Evolutionary conservation across 2,888 invertebrate genomes (phyloP).

Genomic region (Limnephilus auricula): DNA sequence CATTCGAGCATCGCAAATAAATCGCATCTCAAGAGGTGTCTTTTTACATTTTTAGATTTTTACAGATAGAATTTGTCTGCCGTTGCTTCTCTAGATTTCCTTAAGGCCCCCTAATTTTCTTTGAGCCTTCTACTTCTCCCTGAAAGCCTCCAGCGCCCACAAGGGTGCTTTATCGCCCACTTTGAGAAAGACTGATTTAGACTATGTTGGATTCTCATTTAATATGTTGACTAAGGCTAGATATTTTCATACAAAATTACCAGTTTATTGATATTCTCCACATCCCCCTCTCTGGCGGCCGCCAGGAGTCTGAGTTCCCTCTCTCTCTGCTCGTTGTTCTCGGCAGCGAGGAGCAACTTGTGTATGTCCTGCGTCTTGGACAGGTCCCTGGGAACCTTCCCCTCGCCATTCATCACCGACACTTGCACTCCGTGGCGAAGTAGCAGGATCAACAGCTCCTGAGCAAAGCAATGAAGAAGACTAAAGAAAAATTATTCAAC

Average conservation of each 20-base stretch:
- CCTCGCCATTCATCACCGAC: conserved; percentile 81
- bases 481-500: conserved; percentile 13
- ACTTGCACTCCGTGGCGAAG: conserved; percentile 81
- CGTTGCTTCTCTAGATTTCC: no score
- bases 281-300: conserved; percentile 80
- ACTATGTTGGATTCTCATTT: not conserved
- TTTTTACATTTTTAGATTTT: no score
- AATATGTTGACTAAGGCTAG: not conserved
- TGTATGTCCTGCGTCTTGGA: conserved; percentile 78
- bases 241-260: conserved; percentile 69
- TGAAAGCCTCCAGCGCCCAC: no score
- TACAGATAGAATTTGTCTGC: no score
- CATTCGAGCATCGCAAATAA: no score
- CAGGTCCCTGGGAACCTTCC: conserved; percentile 78
- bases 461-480: conserved; percentile 60
- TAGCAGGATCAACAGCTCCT: conserved; percentile 81
- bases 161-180: no score
- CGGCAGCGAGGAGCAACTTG: conserved; percentile 79
- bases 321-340: conserved; percentile 77
- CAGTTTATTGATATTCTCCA: conserved; percentile 78
- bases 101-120: no score
- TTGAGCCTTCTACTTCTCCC: no score
- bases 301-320: conserved; percentile 78
- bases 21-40: no score
- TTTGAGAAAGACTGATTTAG: no score